Evolutionary conservation across 2,113 vertebrate genomes (phyloP).

Genomic region (Eulemur macaco): DNA sequence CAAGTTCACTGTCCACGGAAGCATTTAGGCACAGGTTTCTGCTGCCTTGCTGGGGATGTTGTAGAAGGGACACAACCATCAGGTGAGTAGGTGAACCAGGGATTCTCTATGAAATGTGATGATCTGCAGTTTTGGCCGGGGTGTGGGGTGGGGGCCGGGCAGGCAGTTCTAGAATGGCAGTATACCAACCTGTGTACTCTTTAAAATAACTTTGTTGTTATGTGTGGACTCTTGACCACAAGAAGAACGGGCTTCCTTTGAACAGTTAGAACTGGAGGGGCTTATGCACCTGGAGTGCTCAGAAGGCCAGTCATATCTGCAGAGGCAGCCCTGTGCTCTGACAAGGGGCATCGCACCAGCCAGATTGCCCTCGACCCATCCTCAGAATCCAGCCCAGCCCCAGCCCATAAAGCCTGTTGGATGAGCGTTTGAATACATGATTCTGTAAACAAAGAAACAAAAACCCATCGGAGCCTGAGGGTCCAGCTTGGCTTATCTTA

Average conservation of each 20-base stretch:
- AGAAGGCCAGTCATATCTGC: background rate
- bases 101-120: background rate
- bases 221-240: background rate
- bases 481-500: background rate
- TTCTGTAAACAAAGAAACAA: background rate
- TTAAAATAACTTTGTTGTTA: background rate
- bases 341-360: background rate
- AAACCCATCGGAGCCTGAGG: background rate
- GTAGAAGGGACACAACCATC: background rate
- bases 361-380: background rate
- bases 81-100: background rate
- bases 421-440: background rate
- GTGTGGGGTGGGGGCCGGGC: too few relatives aligned
- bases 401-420: background rate
- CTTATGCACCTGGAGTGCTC: too few relatives aligned
- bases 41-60: background rate
- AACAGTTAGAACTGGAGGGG: background rate
- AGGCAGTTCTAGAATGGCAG: background rate
- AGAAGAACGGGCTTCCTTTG: background rate
- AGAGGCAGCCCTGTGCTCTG: background rate
- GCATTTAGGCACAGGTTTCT: background rate
- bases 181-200: background rate
- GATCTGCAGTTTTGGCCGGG: background rate
- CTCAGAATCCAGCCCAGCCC: background rate
- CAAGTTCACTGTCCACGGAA: background rate